Conservation (phyloP, 2,888 invertebrate genomes). For the Parnassius apollo region DNA sequence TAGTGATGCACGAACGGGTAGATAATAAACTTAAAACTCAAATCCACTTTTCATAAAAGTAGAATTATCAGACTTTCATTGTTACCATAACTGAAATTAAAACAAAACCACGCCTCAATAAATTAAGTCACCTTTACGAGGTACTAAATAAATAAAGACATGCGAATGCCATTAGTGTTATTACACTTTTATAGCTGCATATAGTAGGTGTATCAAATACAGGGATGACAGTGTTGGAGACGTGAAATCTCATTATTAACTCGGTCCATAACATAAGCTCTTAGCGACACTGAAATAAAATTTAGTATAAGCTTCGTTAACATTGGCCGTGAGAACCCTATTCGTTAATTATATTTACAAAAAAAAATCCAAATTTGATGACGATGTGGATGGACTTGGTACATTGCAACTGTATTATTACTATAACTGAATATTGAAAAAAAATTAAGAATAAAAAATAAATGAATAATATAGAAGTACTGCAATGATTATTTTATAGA, state of each 20-base stretch:
- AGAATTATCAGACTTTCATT: constrained; percentile 3
- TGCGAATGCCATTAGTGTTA: constrained; percentile 73
- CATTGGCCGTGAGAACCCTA: too few species aligned
- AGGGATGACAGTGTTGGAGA: constrained; percentile 47
- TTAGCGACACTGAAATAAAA: background rate
- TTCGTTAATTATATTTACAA: too few species aligned
- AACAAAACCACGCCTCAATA: constrained; percentile 59
- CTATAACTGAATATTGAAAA: too few species aligned
- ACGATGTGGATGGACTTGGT: too few species aligned
- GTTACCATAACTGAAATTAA: constrained; percentile 44
- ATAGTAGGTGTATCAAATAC: constrained; percentile 58
- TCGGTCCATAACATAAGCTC: constrained; percentile 22
- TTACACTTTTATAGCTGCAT: constrained; percentile 63
- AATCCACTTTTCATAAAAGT: background rate
- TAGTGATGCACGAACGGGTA: too few species aligned
- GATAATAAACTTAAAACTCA: background rate
- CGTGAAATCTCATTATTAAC: constrained; percentile 52
- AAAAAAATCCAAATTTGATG: too few species aligned
- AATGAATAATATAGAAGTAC: too few species aligned
- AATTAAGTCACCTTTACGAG: constrained; percentile 63
- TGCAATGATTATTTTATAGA: too few species aligned
- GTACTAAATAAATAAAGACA: constrained; percentile 70
- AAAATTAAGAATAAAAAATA: too few species aligned
- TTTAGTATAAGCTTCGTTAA: too few species aligned
- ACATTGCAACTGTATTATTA: too few species aligned